Percentiles rank a stretch among this genome's conserved stretches.
Evolutionary conservation across 2,113 vertebrate species (phyloP).

Genomic region (Muntiacus muntjak): DNA sequence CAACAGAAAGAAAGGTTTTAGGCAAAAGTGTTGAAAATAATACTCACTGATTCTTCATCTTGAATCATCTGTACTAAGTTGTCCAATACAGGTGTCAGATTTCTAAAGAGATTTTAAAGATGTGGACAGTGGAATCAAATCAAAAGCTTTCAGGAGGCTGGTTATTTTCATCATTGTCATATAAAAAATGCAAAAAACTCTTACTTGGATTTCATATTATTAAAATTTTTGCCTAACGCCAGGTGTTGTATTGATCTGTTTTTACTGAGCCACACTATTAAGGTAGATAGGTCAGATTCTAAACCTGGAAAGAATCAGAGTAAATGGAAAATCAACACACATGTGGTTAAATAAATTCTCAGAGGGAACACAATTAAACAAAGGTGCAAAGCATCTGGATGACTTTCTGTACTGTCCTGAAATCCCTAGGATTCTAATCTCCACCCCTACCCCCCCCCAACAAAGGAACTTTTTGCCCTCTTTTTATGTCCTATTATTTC

Average conservation of each 20-base stretch:
- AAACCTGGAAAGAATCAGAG: slow-evolving; percentile 85
- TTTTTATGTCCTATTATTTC: neutral
- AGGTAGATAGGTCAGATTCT: slow-evolving; percentile 94
- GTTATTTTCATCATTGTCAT: slow-evolving; percentile 54
- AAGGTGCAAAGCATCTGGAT: neutral
- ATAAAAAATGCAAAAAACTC: slow-evolving; percentile 74
- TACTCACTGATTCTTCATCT: slow-evolving; percentile 97
- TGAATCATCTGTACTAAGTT: slow-evolving; percentile 98
- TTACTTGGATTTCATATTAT: slow-evolving; percentile 99
- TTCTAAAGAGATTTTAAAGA: slow-evolving; percentile 85
- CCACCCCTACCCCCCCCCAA: neutral
- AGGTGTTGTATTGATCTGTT: slow-evolving; percentile 96
- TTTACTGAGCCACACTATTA: slow-evolving; percentile 97
- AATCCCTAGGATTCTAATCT: neutral
- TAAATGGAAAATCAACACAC: slow-evolving; percentile 67
- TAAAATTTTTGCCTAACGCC: slow-evolving; percentile 97
- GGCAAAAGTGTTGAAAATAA: slow-evolving; percentile 13
- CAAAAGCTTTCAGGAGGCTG: slow-evolving; percentile 56
- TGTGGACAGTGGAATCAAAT: slow-evolving; percentile 71
- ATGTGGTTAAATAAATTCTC: neutral
- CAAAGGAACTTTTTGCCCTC: neutral
- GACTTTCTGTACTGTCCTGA: neutral
- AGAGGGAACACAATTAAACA: neutral
- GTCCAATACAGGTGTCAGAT: slow-evolving; percentile 95
- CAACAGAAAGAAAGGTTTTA: neutral